Conservation (phyloP, 1,140 invertebrate genomes). For the Brachystomella parvula region DNA sequence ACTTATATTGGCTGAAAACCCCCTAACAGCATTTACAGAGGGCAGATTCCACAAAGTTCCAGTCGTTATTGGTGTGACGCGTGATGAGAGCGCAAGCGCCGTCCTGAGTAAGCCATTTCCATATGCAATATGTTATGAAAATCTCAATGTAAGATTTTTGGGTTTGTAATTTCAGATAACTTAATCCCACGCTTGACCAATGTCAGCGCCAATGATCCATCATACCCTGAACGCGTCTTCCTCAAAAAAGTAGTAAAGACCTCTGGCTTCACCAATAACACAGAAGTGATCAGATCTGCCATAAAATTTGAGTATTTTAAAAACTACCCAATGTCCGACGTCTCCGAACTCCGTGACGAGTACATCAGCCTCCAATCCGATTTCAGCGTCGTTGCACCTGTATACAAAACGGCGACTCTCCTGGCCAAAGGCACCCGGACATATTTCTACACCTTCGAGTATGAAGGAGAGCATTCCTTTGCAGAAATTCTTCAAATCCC, state of each 20-base stretch:
- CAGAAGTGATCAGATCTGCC: conserved; percentile 20
- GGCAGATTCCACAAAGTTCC: conserved; percentile 29
- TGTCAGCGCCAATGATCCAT: conserved; percentile 19
- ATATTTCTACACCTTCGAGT: conserved; percentile 35
- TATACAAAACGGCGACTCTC: conserved; percentile 23
- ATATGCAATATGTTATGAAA: not conserved
- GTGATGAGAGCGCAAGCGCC: conserved; percentile 30
- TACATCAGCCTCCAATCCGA: conserved; percentile 33
- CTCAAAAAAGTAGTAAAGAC: conserved; percentile 26
- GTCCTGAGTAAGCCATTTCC: conserved; percentile 21
- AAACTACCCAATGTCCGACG: conserved; percentile 29
- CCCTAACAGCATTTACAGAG: conserved; percentile 10
- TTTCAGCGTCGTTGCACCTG: conserved; percentile 30
- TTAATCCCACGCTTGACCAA: conserved; percentile 24
- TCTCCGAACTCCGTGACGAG: conserved; percentile 27
- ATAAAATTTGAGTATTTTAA: conserved; percentile 35
- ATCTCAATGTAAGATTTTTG: not conserved
- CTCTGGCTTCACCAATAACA: conserved; percentile 24
- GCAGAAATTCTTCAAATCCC: conserved; percentile 26
- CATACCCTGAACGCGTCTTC: conserved; percentile 28
- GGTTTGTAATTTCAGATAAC: conserved; percentile 20
- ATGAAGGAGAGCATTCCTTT: conserved; percentile 27
- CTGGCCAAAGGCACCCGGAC: conserved; percentile 20
- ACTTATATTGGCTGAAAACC: conserved; percentile 24
- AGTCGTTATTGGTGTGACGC: conserved; percentile 28